Conservation (phyloP, 2,113 vertebrate species). For the Malurus elegans region DNA sequence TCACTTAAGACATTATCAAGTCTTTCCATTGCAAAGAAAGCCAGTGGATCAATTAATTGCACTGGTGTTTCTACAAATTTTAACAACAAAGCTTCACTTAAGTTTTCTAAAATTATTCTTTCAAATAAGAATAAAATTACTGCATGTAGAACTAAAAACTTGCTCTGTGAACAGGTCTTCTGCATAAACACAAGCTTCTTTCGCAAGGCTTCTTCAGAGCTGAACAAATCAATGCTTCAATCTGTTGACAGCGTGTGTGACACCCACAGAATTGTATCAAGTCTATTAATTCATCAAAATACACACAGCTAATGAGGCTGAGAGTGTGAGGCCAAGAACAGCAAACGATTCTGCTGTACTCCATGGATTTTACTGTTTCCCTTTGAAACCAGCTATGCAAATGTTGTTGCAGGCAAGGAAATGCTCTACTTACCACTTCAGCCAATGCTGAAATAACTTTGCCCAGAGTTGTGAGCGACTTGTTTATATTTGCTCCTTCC, state of each 20-base stretch:
- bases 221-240: background rate
- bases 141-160: background rate
- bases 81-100: background rate
- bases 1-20: background rate
- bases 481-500: constrained; percentile 99
- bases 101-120: background rate
- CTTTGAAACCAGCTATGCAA: background rate
- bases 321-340: background rate
- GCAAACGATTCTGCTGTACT: background rate
- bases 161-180: background rate
- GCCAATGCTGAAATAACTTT: constrained; percentile 98
- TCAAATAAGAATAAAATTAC: background rate
- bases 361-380: background rate
- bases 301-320: background rate
- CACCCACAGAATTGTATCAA: background rate
- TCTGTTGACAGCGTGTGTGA: background rate
- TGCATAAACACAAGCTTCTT: background rate
- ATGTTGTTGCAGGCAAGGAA: background rate
- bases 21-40: background rate
- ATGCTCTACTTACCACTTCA: constrained; percentile 91
- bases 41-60: background rate
- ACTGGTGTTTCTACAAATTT: background rate
- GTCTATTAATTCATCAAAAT: background rate
- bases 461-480: constrained; percentile 96
- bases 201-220: background rate